Evolutionary conservation across 2,888 invertebrate species (phyloP).

Genomic region (Furcula furcula): DNA sequence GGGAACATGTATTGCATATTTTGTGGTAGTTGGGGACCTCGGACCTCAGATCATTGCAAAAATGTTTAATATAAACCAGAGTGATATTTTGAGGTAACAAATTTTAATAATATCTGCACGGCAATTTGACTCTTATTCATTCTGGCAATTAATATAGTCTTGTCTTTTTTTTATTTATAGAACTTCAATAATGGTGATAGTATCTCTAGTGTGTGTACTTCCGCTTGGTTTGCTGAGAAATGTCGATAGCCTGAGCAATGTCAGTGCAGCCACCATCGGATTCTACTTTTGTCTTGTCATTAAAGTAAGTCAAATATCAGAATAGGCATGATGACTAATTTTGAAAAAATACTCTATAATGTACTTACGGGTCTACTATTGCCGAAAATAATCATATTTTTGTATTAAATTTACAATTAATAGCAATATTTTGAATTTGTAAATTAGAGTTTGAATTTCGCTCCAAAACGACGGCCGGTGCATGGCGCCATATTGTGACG

Average conservation of each 20-base stretch:
- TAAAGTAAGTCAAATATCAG: slow-evolving; percentile 86
- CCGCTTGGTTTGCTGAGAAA: slow-evolving; percentile 94
- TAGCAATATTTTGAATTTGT: too few relatives aligned
- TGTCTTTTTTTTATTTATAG: slow-evolving; percentile 53
- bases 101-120: not conserved
- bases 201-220: slow-evolving; percentile 91
- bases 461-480: too few relatives aligned
- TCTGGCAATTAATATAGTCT: slow-evolving; percentile 1
- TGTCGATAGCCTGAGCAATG: slow-evolving; percentile 93
- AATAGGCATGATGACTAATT: too few relatives aligned
- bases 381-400: too few relatives aligned
- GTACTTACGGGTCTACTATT: too few relatives aligned
- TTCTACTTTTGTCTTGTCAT: slow-evolving; percentile 95
- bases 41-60: slow-evolving; percentile 95
- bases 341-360: too few relatives aligned
- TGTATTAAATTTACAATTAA: too few relatives aligned
- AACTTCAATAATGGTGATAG: slow-evolving; percentile 85
- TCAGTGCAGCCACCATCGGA: slow-evolving; percentile 94
- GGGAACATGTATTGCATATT: slow-evolving; percentile 97
- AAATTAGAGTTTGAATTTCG: too few relatives aligned
- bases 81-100: slow-evolving; percentile 82
- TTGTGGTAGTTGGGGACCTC: slow-evolving; percentile 98
- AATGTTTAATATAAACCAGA: slow-evolving; percentile 86
- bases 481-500: too few relatives aligned
- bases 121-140: not conserved